Conservation (phyloP, 2,113 vertebrate genomes). For the Gymnorhina tibicen region DNA sequence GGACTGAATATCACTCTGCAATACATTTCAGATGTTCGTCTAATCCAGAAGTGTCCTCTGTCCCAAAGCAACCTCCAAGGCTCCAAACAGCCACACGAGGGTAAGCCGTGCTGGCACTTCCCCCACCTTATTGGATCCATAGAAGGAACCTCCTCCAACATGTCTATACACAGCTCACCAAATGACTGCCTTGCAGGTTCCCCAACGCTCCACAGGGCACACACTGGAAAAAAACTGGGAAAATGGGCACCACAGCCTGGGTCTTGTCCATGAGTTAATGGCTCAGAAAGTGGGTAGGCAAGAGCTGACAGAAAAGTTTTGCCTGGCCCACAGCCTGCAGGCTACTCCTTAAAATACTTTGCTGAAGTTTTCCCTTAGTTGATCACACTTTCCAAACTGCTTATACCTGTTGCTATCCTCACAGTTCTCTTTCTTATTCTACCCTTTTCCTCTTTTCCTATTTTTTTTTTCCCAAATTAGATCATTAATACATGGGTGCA, state of each 20-base stretch:
- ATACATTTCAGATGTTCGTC: background rate
- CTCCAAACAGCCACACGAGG: background rate
- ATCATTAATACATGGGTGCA: background rate
- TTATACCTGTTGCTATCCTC: background rate
- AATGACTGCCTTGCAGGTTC: background rate
- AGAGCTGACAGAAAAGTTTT: background rate
- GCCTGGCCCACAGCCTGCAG: background rate
- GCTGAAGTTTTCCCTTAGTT: background rate
- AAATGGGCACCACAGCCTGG: background rate
- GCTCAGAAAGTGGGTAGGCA: background rate
- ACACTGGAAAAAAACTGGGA: background rate
- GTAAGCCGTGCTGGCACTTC: background rate
- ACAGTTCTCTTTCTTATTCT: background rate
- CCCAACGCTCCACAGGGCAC: background rate
- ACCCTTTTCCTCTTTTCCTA: background rate
- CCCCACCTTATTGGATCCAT: accelerated
- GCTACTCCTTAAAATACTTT: background rate
- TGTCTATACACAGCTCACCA: accelerated
- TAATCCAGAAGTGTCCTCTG: background rate
- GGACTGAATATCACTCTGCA: background rate
- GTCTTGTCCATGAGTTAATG: background rate
- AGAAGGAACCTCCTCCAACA: accelerated
- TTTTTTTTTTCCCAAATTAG: background rate
- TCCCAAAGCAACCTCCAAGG: background rate
- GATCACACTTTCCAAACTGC: background rate